Percentiles rank a stretch among this genome's conserved stretches.
phyloP scores from a whole-genome alignment of 2,888 invertebrate species.

The Callyntrura sp. region DNA sequence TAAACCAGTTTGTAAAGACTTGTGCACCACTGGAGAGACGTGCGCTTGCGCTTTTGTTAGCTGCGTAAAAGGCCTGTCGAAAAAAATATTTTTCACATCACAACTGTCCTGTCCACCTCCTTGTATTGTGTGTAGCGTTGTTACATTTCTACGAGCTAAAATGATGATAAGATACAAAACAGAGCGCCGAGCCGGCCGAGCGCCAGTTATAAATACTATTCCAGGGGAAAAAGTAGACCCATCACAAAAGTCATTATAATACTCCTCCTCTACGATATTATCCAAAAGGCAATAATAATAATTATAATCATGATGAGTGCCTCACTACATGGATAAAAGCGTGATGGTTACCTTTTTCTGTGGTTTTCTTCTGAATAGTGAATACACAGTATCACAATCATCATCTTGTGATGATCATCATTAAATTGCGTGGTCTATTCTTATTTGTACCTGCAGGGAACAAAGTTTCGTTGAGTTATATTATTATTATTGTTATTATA shows the following conservation, averaged over 20 bases:
- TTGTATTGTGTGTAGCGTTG: neutral
- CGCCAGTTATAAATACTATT: constrained; percentile 29
- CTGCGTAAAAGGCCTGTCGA: constrained; percentile 4
- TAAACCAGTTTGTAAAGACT: neutral
- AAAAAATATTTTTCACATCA: neutral
- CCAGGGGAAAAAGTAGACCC: constrained; percentile 38
- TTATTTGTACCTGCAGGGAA: constrained; percentile 63
- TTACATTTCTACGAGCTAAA: neutral
- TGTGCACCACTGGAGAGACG: neutral
- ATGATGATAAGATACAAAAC: neutral
- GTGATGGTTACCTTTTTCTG: constrained; percentile 43
- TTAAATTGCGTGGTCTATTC: constrained; percentile 53
- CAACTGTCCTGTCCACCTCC: constrained; percentile 24
- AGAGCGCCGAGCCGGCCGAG: neutral
- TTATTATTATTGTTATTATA: constrained; percentile 64
- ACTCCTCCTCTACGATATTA: constrained; percentile 35
- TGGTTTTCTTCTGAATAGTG: constrained; percentile 17
- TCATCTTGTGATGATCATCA: constrained; percentile 36
- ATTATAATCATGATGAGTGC: constrained; percentile 64
- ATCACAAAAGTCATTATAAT: constrained; percentile 53
- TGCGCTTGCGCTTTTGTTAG: constrained; percentile 6
- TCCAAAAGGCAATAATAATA: constrained; percentile 66
- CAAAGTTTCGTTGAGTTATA: constrained; percentile 52
- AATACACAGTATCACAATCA: constrained; percentile 3
- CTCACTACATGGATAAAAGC: constrained; percentile 38